Conservation (phyloP, 2,888 invertebrate genomes). For the Bhutanitis thaidina region DNA sequence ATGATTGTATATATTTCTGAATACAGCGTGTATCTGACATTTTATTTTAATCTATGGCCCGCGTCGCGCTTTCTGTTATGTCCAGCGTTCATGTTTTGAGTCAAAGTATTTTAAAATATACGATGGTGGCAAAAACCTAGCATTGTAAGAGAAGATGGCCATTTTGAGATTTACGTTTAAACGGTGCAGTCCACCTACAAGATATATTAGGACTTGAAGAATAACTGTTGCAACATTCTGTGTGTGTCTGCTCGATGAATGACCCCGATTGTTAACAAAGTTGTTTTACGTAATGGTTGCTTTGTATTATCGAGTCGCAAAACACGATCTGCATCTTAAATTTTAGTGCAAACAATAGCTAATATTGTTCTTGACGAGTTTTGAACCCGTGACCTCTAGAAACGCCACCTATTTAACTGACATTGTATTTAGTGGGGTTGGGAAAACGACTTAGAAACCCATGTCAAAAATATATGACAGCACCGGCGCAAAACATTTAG, state of each 20-base stretch:
- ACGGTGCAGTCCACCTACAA: slow-evolving; percentile 16
- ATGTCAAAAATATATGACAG: slow-evolving; percentile 28
- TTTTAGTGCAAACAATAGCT: slow-evolving; percentile 21
- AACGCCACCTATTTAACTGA: slow-evolving; percentile 13
- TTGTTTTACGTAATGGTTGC: too few relatives aligned
- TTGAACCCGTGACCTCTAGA: slow-evolving; percentile 25
- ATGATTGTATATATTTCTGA: too few relatives aligned
- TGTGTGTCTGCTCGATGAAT: not conserved
- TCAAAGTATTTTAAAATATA: slow-evolving; percentile 46
- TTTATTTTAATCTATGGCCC: slow-evolving; percentile 20
- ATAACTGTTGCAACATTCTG: slow-evolving; percentile 8
- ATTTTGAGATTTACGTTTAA: slow-evolving; percentile 28
- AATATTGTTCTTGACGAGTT: slow-evolving; percentile 9
- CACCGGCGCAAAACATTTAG: slow-evolving; percentile 24
- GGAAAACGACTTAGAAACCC: slow-evolving; percentile 30
- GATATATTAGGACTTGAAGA: slow-evolving; percentile 18
- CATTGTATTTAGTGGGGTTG: slow-evolving; percentile 15
- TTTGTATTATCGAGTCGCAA: slow-evolving; percentile 5
- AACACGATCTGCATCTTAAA: slow-evolving; percentile 14
- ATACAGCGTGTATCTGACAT: not conserved
- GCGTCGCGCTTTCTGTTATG: slow-evolving; percentile 34
- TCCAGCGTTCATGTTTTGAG: slow-evolving; percentile 37
- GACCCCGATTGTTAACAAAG: slow-evolving; percentile 6
- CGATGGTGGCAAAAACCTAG: slow-evolving; percentile 53
- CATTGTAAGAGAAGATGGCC: slow-evolving; percentile 28